Conservation (phyloP, 2,888 invertebrate genomes). For the Junonia oenone region DNA sequence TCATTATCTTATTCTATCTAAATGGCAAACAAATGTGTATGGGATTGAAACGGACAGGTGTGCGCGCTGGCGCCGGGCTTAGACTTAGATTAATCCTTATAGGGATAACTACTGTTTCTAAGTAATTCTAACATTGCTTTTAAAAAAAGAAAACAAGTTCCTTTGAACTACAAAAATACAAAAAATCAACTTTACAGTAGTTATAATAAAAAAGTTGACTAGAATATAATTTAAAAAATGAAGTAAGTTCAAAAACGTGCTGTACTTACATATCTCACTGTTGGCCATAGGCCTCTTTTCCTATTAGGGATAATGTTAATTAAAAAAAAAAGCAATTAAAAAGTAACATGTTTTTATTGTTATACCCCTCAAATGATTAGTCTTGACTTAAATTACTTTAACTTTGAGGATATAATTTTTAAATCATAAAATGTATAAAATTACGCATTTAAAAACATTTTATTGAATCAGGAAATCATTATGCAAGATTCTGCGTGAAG, state of each 20-base stretch:
- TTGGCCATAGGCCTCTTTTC: too few relatives aligned
- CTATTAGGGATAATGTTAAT: too few relatives aligned
- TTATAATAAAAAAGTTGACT: too few relatives aligned
- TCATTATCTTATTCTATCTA: conserved; percentile 14
- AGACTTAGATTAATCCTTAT: conserved; percentile 9
- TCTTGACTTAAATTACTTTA: too few relatives aligned
- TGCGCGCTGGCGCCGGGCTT: conserved; percentile 12
- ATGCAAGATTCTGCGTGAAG: conserved; percentile 37
- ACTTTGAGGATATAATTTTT: too few relatives aligned
- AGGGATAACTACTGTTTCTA: neutral
- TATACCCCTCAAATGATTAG: too few relatives aligned
- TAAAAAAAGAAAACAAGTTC: neutral
- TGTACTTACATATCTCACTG: too few relatives aligned
- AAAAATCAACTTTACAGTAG: neutral
- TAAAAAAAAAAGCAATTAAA: too few relatives aligned
- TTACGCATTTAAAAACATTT: neutral
- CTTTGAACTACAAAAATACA: neutral
- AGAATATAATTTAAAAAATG: too few relatives aligned
- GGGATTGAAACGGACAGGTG: conserved; percentile 21
- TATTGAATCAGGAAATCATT: conserved; percentile 27
- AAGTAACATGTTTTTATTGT: too few relatives aligned
- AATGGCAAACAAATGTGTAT: conserved; percentile 11
- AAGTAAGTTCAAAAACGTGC: too few relatives aligned
- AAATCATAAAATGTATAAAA: neutral
- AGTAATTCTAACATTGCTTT: neutral